These are phyloP conservation scores for Thecophora atra DNA, from an alignment of 2,888 invertebrate genomes.

Conservation along the genomic window DNA sequence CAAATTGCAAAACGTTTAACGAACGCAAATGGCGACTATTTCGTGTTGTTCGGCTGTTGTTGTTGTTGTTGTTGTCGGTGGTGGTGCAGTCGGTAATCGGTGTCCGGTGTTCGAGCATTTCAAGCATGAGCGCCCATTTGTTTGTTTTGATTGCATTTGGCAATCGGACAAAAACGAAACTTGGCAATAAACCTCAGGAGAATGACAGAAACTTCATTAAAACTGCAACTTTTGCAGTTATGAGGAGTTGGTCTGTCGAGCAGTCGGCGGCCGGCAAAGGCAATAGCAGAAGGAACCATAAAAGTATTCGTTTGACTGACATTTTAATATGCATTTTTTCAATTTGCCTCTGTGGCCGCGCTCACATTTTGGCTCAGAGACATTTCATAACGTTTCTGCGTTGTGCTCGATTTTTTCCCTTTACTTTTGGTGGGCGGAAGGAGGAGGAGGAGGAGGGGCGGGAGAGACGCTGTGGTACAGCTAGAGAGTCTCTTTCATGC, in stretches of 20 bases:
- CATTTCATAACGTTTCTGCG: neutral
- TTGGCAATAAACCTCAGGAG: neutral
- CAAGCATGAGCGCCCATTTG: neutral
- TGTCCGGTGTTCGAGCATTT: neutral
- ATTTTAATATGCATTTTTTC: constrained; percentile 25
- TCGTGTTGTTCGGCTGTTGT: neutral
- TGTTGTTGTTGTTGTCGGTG: neutral
- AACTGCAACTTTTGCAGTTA: constrained; percentile 25
- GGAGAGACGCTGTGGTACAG: too few species aligned
- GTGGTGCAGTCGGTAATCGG: neutral
- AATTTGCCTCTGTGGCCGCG: neutral
- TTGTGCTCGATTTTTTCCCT: neutral
- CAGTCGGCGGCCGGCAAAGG: neutral
- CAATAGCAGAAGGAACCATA: constrained; percentile 5
- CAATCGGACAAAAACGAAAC: neutral
- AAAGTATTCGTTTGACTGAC: constrained; percentile 26
- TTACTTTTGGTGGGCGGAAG: neutral
- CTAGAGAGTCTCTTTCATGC: too few species aligned
- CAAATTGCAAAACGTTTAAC: neutral
- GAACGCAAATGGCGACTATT: neutral
- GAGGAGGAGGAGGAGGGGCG: too few species aligned
- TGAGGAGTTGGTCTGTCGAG: neutral
- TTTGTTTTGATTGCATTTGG: constrained; percentile 14
- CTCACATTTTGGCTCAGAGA: neutral
- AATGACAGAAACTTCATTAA: constrained; percentile 15